Evolutionary conservation across 35 echinoderm and acorn worm genomes (phyloP).

Genomic region (Holothuria glaberrima): DNA sequence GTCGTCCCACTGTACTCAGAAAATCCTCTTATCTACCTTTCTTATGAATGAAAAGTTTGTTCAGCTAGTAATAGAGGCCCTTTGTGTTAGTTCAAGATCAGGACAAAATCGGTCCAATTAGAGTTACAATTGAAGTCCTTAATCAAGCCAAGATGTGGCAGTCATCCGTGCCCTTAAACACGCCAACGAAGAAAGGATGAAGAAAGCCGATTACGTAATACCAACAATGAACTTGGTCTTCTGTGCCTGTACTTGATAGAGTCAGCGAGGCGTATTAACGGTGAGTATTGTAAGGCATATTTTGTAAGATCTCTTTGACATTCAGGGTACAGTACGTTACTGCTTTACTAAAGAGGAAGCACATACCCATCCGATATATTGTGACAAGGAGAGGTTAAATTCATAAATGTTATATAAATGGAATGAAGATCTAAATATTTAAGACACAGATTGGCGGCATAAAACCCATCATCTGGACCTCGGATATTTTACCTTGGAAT

Average conservation of each 20-base stretch:
- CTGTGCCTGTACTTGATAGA: background rate
- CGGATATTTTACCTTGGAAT: too few species aligned
- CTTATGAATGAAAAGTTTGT: background rate
- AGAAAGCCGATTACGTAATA: slow-evolving; percentile 16
- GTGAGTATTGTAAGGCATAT: too few species aligned
- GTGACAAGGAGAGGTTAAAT: too few species aligned
- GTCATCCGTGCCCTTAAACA: background rate
- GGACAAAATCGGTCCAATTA: background rate
- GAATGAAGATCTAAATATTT: too few species aligned
- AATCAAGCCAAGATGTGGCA: background rate
- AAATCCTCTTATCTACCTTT: slow-evolving; percentile 22
- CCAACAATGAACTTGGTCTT: slow-evolving; percentile 31
- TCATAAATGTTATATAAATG: too few species aligned
- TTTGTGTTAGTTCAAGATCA: background rate
- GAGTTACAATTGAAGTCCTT: background rate
- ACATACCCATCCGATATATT: too few species aligned
- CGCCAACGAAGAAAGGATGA: background rate
- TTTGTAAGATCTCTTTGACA: too few species aligned
- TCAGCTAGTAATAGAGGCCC: background rate
- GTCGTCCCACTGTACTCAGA: background rate
- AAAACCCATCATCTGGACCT: too few species aligned
- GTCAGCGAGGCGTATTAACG: too few species aligned
- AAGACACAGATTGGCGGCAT: too few species aligned
- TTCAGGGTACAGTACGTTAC: too few species aligned
- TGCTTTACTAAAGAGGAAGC: too few species aligned